These are phyloP conservation scores for Castor canadensis DNA, from an alignment of 2,113 vertebrate species.

Conservation along the genomic window DNA sequence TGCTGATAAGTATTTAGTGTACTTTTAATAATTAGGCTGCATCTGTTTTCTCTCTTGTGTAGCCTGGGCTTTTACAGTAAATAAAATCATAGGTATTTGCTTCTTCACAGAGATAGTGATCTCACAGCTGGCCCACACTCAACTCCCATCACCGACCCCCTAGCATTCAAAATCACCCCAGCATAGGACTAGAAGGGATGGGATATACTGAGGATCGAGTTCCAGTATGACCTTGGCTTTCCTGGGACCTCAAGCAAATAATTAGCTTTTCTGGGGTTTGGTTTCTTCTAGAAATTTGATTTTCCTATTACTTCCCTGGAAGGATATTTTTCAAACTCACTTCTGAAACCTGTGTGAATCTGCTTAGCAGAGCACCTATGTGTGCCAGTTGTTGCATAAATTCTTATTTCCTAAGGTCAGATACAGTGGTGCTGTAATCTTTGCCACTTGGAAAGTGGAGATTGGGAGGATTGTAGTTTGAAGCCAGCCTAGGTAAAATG, in stretches of 20 bases:
- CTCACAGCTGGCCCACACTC: background rate
- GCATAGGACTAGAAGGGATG: background rate
- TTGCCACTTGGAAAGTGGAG: too few relatives aligned
- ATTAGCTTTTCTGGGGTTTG: background rate
- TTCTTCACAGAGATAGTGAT: background rate
- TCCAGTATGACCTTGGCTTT: background rate
- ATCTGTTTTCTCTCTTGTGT: background rate
- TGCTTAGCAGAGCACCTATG: too few relatives aligned
- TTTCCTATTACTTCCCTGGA: background rate
- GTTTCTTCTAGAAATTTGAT: slow-evolving; percentile 20
- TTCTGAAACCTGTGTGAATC: background rate
- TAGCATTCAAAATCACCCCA: background rate
- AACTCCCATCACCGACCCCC: background rate
- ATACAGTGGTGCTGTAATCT: too few relatives aligned
- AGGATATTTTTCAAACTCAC: background rate
- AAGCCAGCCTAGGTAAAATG: too few relatives aligned
- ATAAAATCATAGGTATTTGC: background rate
- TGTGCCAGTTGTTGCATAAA: background rate
- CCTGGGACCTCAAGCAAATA: background rate
- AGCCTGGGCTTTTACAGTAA: background rate
- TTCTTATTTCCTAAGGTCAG: background rate
- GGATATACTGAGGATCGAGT: background rate
- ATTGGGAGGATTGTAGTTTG: too few relatives aligned
- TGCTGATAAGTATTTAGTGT: slow-evolving; percentile 29
- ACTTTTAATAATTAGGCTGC: background rate